Evolutionary conservation across 2,113 vertebrate species (phyloP).

Genomic region (Mesembrinibis cayennensis): DNA sequence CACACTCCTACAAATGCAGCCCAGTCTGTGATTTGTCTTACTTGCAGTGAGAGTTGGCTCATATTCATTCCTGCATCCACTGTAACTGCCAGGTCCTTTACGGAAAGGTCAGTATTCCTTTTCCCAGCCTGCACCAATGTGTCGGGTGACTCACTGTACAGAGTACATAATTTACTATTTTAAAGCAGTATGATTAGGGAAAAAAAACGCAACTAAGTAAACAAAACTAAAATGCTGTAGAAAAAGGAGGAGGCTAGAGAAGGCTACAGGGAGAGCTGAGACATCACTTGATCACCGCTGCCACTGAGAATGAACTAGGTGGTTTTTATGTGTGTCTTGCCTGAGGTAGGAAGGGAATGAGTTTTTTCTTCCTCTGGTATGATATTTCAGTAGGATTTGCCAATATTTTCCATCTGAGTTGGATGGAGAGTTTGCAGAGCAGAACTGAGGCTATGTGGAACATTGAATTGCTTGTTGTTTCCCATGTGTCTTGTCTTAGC

Average conservation of each 20-base stretch:
- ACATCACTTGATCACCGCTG: neutral
- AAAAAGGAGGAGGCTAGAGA: neutral
- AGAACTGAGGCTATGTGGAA: neutral
- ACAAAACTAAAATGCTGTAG: neutral
- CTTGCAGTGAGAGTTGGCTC: neutral
- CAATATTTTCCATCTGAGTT: neutral
- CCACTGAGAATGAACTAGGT: neutral
- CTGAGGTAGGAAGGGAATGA: neutral
- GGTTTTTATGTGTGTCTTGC: neutral
- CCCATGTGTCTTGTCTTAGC: neutral
- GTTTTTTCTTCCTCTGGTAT: neutral
- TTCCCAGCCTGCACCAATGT: neutral
- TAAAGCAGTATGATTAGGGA: neutral
- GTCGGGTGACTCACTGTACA: neutral
- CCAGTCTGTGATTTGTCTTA: neutral
- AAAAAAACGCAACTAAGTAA: neutral
- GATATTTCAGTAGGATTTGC: constrained; percentile 9
- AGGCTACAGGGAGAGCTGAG: neutral
- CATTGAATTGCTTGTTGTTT: neutral
- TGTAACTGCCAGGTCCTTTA: neutral
- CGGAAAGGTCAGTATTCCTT: neutral
- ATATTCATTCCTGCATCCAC: neutral
- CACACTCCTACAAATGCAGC: neutral
- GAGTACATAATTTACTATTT: neutral
- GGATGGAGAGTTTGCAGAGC: neutral